Evolutionary conservation across 2,888 invertebrate species (phyloP), one percentile per base, ranked within the genome.

Genomic region (Phania funesta): DNA sequence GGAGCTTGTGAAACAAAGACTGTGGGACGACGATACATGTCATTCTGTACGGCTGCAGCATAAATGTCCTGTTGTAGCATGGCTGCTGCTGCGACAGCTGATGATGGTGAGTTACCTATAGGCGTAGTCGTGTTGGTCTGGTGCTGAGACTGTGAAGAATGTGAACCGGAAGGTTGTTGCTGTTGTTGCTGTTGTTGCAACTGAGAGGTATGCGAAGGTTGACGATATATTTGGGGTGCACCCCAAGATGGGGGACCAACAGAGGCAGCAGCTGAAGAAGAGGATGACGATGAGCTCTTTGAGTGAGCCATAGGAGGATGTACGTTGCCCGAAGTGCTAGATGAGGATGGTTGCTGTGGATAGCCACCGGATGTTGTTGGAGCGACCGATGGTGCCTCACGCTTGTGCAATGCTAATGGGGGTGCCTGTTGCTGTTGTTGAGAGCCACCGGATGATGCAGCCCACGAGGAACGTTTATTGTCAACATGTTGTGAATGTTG

Each of bases 1-100:
- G 90, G 89, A 20, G 89, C 88, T 86, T 91, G 91, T 1, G 95
- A 94, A 50, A 95, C 94, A 89, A 95, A 95, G 54, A 95, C 95
- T 52, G 94, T 93, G 54, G 93, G 93, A 16, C 93, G 92, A 85
- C 94, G 93, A 91, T 94, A 95, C 85, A 94, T 91, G 62, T 93
- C 92, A 87, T 94, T 89, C 80, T 90, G 90, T 29, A 82, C 82
- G 38, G 82, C 82, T 22, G 82, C 78, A 24, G 88, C 87, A 77
- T 91, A 91, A 48, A 91, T 90, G 58, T 91, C 91, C 41, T 90
- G 90, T 76, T 90, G 89, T 74, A 91, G 85, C 83, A 91, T 85
- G 74, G 89, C 88, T n/a, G 90, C 90, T 1, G 89, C 87, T 22
- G 85, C 84, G 46, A 86, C 88, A 22, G 84, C 81, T 16, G 89